A percentile compares a stretch with the other conserved stretches of the same genome.
These are phyloP conservation scores for Mellilla xanthometata DNA, from an alignment of 2,888 invertebrate species.

Conservation along the genomic window DNA sequence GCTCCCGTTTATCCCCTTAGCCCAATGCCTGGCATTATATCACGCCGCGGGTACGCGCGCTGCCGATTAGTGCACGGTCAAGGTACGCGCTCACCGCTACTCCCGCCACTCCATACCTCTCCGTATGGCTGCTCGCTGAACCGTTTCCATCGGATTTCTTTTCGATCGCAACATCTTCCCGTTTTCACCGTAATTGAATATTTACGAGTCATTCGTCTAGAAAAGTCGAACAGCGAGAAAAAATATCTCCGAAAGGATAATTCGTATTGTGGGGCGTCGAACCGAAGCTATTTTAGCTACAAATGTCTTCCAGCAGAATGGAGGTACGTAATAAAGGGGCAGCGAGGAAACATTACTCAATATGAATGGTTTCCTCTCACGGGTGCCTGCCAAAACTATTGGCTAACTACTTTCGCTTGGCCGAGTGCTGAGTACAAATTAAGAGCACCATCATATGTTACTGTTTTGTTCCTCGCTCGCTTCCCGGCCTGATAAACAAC, in stretches of 20 bases:
- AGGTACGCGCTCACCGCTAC: constrained; percentile 55
- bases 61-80: constrained; percentile 73
- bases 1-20: constrained; percentile 78
- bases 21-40: constrained; percentile 68
- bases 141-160: constrained; percentile 19
- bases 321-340: constrained; percentile 57
- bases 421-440: constrained; percentile 49
- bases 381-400: constrained; percentile 60
- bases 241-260: constrained; percentile 40
- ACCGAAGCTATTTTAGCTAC: constrained; percentile 50
- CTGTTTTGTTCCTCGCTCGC: constrained; percentile 24
- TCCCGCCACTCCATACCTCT: constrained; percentile 36
- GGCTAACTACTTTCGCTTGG: constrained; percentile 54
- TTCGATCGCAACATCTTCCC: constrained; percentile 1
- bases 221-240: constrained; percentile 20
- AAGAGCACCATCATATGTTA: constrained; percentile 39
- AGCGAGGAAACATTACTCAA: constrained; percentile 67
- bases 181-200: constrained; percentile 12
- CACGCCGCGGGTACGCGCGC: constrained; percentile 61
- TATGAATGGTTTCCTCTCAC: constrained; percentile 68
- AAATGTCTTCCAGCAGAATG: constrained; percentile 53
- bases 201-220: constrained; percentile 13
- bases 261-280: constrained; percentile 47
- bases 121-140: constrained; percentile 18
- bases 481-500: constrained; percentile 19